These are phyloP conservation scores for Arizona elegans DNA, from an alignment of 2,113 vertebrate genomes.

Conservation along the genomic window DNA sequence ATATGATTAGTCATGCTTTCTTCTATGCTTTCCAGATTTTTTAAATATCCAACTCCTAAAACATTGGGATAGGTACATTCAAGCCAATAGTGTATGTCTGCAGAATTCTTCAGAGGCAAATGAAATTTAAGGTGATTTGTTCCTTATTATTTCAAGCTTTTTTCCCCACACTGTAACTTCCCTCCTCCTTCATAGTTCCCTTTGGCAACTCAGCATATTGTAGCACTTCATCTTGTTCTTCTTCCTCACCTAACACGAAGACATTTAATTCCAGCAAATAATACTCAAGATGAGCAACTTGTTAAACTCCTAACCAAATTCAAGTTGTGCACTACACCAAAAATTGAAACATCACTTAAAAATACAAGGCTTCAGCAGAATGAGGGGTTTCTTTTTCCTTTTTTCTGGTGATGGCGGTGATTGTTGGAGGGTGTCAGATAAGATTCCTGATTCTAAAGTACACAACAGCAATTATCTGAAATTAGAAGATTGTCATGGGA, in stretches of 20 bases:
- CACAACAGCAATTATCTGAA: conserved; percentile 70
- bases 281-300: conserved; percentile 59
- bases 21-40: not conserved
- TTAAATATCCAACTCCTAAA: conserved; percentile 9
- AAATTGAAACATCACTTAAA: conserved; percentile 71
- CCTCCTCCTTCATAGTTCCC: not conserved
- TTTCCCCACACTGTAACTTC: not conserved
- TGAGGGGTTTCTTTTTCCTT: conserved; percentile 61
- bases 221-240: conserved; percentile 40
- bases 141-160: conserved; percentile 36
- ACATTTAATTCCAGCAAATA: conserved; percentile 50
- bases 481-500: conserved; percentile 73
- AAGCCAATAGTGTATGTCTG: conserved; percentile 34
- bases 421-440: conserved; percentile 64
- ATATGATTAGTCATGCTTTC: not conserved
- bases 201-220: conserved; percentile 22
- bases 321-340: conserved; percentile 87
- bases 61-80: not conserved
- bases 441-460: conserved; percentile 72
- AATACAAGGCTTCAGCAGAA: conserved; percentile 64
- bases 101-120: conserved; percentile 46
- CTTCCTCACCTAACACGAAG: conserved; percentile 39
- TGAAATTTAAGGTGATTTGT: conserved; percentile 46
- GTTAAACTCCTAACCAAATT: conserved; percentile 89
- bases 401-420: not conserved